Percentiles rank a stretch among this genome's conserved stretches.
phyloP scores from a whole-genome alignment of 1,140 invertebrate genomes.

The Dendroctonus ponderosae region DNA sequence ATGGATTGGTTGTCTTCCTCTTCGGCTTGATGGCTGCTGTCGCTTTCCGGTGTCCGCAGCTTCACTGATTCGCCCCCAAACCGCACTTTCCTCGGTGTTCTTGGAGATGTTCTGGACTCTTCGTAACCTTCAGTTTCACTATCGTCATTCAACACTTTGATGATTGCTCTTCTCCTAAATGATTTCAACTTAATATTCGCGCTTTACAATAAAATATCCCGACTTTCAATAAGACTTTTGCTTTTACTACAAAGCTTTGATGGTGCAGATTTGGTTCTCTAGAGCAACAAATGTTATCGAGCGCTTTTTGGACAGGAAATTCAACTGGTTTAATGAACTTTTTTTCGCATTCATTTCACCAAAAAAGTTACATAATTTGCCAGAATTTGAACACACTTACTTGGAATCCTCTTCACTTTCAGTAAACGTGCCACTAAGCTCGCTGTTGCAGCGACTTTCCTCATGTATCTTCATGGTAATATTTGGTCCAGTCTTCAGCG shows the following conservation, averaged over 20 bases:
- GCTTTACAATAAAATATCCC: too few species aligned
- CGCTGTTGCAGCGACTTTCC: slow-evolving; percentile 54
- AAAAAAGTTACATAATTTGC: too few species aligned
- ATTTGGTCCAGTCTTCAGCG: slow-evolving; percentile 71
- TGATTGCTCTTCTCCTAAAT: slow-evolving; percentile 46
- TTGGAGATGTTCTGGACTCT: slow-evolving; percentile 40
- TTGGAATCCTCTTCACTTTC: slow-evolving; percentile 41
- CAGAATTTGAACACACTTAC: background rate
- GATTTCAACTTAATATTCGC: too few species aligned
- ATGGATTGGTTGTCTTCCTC: slow-evolving; percentile 52
- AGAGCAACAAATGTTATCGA: too few species aligned
- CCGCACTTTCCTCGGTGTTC: slow-evolving; percentile 64
- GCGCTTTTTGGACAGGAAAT: too few species aligned
- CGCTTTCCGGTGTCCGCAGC: slow-evolving; percentile 78
- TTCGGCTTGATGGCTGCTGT: slow-evolving; percentile 56
- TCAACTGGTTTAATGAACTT: too few species aligned
- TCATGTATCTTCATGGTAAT: slow-evolving; percentile 80
- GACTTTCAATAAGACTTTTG: too few species aligned
- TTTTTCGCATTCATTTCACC: too few species aligned
- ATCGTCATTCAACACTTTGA: slow-evolving; percentile 58
- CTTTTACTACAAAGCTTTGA: too few species aligned
- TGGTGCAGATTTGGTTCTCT: too few species aligned
- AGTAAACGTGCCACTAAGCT: slow-evolving; percentile 43
- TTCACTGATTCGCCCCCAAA: slow-evolving; percentile 82
- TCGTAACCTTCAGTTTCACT: slow-evolving; percentile 57